phyloP scores from a whole-genome alignment of 2,888 invertebrate genomes.

The Dolomedes plantarius region DNA sequence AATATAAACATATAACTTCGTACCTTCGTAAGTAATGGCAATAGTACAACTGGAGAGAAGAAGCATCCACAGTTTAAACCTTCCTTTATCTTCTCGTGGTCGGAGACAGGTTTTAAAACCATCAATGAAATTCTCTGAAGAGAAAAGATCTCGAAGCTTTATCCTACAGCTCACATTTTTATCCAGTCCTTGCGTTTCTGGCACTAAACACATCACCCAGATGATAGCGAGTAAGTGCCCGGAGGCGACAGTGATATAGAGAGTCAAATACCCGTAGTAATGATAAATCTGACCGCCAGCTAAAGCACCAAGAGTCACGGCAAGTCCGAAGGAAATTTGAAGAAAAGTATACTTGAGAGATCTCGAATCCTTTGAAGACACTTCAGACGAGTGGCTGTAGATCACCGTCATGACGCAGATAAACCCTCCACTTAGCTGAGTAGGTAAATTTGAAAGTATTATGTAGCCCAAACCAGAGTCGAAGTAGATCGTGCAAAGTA shows the following conservation, averaged over 20 bases:
- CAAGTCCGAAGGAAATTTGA: conserved; percentile 82
- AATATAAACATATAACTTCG: too few relatives aligned
- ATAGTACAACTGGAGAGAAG: conserved; percentile 56
- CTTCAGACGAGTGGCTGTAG: conserved; percentile 61
- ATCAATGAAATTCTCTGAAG: conserved; percentile 43
- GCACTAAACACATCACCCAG: conserved; percentile 45
- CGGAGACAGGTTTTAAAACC: conserved; percentile 40
- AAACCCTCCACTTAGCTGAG: conserved; percentile 46
- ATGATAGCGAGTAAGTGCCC: conserved; percentile 34
- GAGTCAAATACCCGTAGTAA: conserved; percentile 28
- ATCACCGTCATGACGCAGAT: conserved; percentile 51
- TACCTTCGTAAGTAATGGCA: conserved; percentile 58
- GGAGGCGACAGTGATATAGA: conserved; percentile 24
- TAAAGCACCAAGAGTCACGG: conserved; percentile 78
- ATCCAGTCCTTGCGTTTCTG: conserved; percentile 46
- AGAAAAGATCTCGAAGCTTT: conserved; percentile 55
- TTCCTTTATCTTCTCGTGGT: conserved; percentile 39
- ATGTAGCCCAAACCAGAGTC: conserved; percentile 44
- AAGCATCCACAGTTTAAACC: conserved; percentile 64
- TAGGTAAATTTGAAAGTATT: conserved; percentile 32
- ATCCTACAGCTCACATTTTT: neutral
- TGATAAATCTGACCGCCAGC: conserved; percentile 49
- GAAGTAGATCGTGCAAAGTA: conserved; percentile 51
- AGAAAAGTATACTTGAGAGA: conserved; percentile 50
- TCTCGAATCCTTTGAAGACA: conserved; percentile 36